Conservation (phyloP, 2,888 invertebrate genomes). For the Nomada fucata region DNA sequence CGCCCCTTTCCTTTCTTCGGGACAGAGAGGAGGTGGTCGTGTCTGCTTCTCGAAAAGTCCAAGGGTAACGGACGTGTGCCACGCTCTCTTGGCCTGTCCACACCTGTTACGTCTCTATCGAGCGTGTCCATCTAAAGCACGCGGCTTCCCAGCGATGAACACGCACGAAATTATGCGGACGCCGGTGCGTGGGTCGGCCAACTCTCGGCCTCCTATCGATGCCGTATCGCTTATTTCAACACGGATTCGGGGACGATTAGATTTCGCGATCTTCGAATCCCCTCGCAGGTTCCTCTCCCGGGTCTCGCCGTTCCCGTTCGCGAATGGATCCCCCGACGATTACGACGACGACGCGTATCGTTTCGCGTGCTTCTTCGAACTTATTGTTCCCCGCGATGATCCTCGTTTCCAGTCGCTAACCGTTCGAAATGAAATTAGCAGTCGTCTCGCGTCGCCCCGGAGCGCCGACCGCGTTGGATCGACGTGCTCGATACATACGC, state of each 20-base stretch:
- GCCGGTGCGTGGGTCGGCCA: conserved; percentile 34
- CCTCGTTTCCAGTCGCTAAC: background rate
- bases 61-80: conserved; percentile 48
- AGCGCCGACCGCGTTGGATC: background rate
- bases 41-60: conserved; percentile 35
- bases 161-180: conserved; percentile 62
- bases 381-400: background rate
- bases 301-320: background rate
- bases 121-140: conserved; percentile 55
- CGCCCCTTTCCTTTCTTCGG: conserved; percentile 1
- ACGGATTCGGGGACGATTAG: conserved; percentile 44
- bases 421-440: background rate
- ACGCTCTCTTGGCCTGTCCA: conserved; percentile 41
- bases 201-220: background rate
- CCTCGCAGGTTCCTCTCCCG: background rate
- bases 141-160: conserved; percentile 43
- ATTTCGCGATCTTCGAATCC: conserved; percentile 8
- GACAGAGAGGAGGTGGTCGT: background rate
- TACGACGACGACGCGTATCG: too few relatives aligned
- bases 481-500: background rate
- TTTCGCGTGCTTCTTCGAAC: too few relatives aligned
- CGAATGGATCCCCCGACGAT: too few relatives aligned
- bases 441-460: background rate
- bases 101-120: conserved; percentile 73
- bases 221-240: conserved; percentile 1